Percentiles rank a stretch among this genome's conserved stretches.
Evolutionary conservation across 2,797 vertebrate genomes (phyloP).

Genomic region (Sebastes jordani): DNA sequence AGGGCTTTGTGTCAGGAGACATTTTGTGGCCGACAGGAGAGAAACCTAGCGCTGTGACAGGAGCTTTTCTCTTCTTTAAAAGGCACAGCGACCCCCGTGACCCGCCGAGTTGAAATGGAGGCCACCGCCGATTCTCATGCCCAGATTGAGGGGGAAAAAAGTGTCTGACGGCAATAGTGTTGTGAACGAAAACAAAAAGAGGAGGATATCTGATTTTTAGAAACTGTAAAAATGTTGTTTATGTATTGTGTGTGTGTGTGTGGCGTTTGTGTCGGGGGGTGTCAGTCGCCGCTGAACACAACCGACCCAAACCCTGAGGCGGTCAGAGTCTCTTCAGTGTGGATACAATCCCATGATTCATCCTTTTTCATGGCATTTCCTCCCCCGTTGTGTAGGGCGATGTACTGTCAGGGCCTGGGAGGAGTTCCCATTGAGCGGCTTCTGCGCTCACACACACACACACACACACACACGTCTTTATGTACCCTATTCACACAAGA

Average conservation of each 20-base stretch:
- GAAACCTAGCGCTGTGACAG: constrained; percentile 58
- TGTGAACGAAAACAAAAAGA: constrained; percentile 4
- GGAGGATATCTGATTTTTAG: neutral
- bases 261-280: neutral
- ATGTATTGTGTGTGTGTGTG: neutral
- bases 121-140: constrained; percentile 56
- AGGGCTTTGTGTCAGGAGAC: constrained; percentile 74
- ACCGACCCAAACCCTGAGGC: constrained; percentile 66
- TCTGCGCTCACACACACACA: neutral
- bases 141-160: neutral
- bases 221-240: neutral
- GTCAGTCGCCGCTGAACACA: constrained; percentile 14
- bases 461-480: constrained; percentile 6
- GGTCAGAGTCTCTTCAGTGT: constrained; percentile 36
- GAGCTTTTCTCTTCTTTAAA: constrained; percentile 71
- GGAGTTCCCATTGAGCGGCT: constrained; percentile 40
- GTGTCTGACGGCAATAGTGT: constrained; percentile 7
- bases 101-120: constrained; percentile 77
- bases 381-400: constrained; percentile 35
- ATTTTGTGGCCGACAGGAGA: constrained; percentile 68
- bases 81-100: constrained; percentile 71
- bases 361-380: constrained; percentile 65
- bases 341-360: constrained; percentile 66
- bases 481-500: constrained; percentile 27
- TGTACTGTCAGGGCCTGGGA: constrained; percentile 43